Evolutionary conservation across 2,113 vertebrate species (phyloP), one percentile per base, ranked within the genome.

Genomic region (Phalacrocorax carbo): DNA sequence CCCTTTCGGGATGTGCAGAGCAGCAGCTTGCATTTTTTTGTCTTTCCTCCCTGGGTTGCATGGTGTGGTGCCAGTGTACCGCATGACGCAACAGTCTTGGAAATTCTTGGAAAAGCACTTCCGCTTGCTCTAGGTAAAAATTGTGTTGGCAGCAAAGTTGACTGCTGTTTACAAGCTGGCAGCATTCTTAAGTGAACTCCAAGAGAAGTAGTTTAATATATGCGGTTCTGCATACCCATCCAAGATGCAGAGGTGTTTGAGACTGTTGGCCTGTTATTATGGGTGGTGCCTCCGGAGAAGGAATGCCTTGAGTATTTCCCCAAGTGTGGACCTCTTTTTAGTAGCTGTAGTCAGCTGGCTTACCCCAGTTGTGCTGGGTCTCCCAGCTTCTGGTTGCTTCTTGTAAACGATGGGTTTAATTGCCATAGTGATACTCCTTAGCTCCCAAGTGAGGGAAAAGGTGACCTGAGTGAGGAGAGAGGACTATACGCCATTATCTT

Each of bases 91-190:
- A 88, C 75, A 46, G 64, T 85, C 94, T 95, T 95, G 94, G 96
- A 97, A 96, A 97, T 98, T 97, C 97, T 97, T 97, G 97, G 98
- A 97, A 97, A 97, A 96, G 96, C 84, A 94, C 93, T 98, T 98
- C 97, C 95, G 66, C 94, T 96, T 92, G 97, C 97, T 98, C 95
- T 92, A 97, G 97, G 97, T 98, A 95, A 97, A 95, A 97, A 93
- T 19, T 20, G 46, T 82, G 66, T 76, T 97, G 98, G 97, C 97
- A 97, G 96, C 90, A 92, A 88, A 96, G 71, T 76, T 22, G 75
- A 76, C 88, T 94, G 92, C 93, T 96, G 96, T 96, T 97, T 95
- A 96, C 92, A 96, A 96, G 96, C 91, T 98, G 97, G 97, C 97
- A 97, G 90, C 86, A 58, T 90, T 96, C 91, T 92, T 29, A 49